Evolutionary conservation across 2,113 vertebrate species (phyloP).

Genomic region (Eurystomus gularis): DNA sequence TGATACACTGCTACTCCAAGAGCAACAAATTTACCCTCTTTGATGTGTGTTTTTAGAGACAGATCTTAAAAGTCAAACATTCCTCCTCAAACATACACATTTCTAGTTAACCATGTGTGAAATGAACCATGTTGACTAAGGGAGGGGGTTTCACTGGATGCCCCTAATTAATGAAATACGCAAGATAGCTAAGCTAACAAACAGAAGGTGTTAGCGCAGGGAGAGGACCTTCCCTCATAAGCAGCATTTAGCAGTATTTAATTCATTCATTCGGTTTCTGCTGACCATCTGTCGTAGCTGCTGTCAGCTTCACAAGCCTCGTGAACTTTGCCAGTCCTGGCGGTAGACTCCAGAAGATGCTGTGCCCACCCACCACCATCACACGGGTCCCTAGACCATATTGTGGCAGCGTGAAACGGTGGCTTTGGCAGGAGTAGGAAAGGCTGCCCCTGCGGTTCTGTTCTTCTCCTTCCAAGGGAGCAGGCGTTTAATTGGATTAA

Average conservation of each 20-base stretch:
- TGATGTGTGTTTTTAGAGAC: neutral
- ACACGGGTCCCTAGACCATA: neutral
- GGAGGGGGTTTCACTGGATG: neutral
- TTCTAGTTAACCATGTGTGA: neutral
- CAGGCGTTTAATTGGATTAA: neutral
- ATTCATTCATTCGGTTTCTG: neutral
- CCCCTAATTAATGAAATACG: neutral
- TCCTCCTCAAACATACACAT: neutral
- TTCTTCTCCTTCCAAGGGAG: neutral
- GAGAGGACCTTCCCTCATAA: neutral
- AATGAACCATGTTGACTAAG: neutral
- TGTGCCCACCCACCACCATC: neutral
- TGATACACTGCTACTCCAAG: neutral
- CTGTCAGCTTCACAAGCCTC: neutral
- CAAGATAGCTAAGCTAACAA: neutral
- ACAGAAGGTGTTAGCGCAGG: neutral
- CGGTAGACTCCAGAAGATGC: constrained; percentile 28
- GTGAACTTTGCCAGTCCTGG: neutral
- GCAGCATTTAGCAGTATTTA: constrained; percentile 36
- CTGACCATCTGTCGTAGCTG: constrained; percentile 50
- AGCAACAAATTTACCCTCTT: neutral
- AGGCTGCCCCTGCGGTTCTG: neutral
- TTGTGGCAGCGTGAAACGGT: neutral
- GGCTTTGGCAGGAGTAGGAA: neutral
- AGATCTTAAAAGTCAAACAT: neutral